These are phyloP conservation scores for Strigamia transsilvanica DNA, from an alignment of 2,888 invertebrate genomes.

Conservation along the genomic window DNA sequence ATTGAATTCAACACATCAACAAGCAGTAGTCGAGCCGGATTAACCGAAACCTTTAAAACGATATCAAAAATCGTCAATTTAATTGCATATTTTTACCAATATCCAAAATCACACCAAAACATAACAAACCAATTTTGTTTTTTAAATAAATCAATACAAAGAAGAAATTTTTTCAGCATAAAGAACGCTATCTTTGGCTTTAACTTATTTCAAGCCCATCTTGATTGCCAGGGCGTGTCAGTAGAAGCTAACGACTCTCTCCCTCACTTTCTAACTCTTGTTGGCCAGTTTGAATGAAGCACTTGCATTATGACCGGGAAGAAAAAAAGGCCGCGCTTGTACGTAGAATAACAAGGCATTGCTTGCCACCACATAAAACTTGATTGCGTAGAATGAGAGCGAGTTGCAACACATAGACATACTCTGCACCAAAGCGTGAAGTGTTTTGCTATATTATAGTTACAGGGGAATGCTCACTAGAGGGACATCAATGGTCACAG, in stretches of 20 bases:
- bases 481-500: conserved; percentile 16
- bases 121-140: no score
- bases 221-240: conserved; percentile 30
- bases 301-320: background rate
- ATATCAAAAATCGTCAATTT: background rate
- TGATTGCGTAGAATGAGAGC: conserved; percentile 30
- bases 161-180: background rate
- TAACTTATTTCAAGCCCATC: background rate
- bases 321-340: background rate
- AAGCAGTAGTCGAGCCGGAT: background rate
- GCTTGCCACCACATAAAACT: conserved; percentile 30
- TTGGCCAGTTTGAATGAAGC: conserved; percentile 30
- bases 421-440: conserved; percentile 26
- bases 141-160: no score
- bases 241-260: conserved; percentile 16
- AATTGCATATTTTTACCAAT: no score
- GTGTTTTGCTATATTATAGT: conserved; percentile 30
- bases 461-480: conserved; percentile 26
- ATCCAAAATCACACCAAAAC: no score
- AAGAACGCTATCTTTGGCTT: background rate
- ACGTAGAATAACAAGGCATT: conserved; percentile 30
- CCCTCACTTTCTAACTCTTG: conserved; percentile 4
- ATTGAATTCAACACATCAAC: conserved; percentile 14
- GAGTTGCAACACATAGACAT: conserved; percentile 14
- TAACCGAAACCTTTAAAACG: background rate